Evolutionary conservation across 2,888 invertebrate species (phyloP).

Genomic region (Drosophila kambysellisi): DNA sequence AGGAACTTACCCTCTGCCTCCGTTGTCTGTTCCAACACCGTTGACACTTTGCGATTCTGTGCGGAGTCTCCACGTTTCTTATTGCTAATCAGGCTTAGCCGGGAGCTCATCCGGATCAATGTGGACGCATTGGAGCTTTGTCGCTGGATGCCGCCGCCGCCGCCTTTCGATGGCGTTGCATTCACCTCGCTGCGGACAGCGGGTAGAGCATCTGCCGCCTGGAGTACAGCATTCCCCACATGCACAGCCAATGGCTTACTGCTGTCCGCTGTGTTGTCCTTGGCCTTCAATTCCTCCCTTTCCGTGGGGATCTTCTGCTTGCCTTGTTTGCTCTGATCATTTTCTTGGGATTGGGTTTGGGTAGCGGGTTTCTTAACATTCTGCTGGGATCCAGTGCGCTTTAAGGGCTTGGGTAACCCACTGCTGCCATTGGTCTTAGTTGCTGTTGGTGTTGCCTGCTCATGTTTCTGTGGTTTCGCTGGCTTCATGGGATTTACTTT

Average conservation of each 20-base stretch:
- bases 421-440: constrained; percentile 53
- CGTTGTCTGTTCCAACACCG: constrained; percentile 52
- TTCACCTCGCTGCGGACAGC: constrained; percentile 60
- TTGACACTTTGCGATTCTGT: constrained; percentile 75
- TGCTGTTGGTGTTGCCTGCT: constrained; percentile 18
- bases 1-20: constrained; percentile 58
- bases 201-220: constrained; percentile 71
- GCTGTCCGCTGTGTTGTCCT: constrained; percentile 27
- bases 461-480: constrained; percentile 27
- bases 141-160: constrained; percentile 54
- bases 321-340: constrained; percentile 7
- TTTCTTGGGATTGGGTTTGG: constrained; percentile 14
- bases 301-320: constrained; percentile 36
- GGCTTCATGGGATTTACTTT: constrained; percentile 35
- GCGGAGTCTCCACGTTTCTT: constrained; percentile 83
- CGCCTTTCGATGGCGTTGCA: constrained; percentile 32
- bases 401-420: constrained; percentile 20
- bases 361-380: constrained; percentile 37
- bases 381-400: constrained; percentile 25
- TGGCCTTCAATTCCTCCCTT: constrained; percentile 30
- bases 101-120: constrained; percentile 82
- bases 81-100: constrained; percentile 79
- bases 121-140: constrained; percentile 78
- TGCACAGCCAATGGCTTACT: constrained; percentile 60
- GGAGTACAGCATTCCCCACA: constrained; percentile 70